Evolutionary conservation across 23 tunicate species (phyloP).

Genomic region (Ciona savignyi): DNA sequence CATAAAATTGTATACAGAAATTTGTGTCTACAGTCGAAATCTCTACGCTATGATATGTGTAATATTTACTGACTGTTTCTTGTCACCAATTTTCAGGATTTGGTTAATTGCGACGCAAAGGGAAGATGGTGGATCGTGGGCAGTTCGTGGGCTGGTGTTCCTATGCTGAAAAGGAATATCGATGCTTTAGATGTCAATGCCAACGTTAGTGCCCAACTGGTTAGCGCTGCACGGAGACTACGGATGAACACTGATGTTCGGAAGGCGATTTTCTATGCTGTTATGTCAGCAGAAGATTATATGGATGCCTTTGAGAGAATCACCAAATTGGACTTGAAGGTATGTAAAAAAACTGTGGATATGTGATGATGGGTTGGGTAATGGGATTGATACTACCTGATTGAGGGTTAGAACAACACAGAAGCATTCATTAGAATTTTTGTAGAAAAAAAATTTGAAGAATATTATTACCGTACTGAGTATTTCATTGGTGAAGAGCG

Average conservation of each 20-base stretch:
- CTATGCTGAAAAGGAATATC: conserved; percentile 33
- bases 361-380: too few relatives aligned
- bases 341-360: too few relatives aligned
- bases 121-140: conserved; percentile 94
- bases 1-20: too few relatives aligned
- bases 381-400: too few relatives aligned
- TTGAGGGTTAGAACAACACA: too few relatives aligned
- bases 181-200: background rate
- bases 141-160: conserved; percentile 66
- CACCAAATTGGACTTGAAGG: too few relatives aligned
- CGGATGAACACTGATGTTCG: conserved; percentile 92
- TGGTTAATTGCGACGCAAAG: conserved; percentile 43
- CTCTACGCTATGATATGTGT: too few relatives aligned
- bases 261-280: conserved; percentile 66
- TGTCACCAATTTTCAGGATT: conserved; percentile 62
- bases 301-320: conserved; percentile 61
- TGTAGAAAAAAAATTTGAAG: too few relatives aligned
- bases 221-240: conserved; percentile 39
- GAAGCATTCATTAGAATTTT: too few relatives aligned
- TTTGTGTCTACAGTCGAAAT: too few relatives aligned
- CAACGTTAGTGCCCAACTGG: conserved; percentile 24
- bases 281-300: conserved; percentile 51
- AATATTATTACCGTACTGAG: too few relatives aligned
- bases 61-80: too few relatives aligned
- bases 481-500: conserved; percentile 41